Base-by-base conservation (phyloP, 64 coral and sea anemone species). In the Porites lutea region DNA sequence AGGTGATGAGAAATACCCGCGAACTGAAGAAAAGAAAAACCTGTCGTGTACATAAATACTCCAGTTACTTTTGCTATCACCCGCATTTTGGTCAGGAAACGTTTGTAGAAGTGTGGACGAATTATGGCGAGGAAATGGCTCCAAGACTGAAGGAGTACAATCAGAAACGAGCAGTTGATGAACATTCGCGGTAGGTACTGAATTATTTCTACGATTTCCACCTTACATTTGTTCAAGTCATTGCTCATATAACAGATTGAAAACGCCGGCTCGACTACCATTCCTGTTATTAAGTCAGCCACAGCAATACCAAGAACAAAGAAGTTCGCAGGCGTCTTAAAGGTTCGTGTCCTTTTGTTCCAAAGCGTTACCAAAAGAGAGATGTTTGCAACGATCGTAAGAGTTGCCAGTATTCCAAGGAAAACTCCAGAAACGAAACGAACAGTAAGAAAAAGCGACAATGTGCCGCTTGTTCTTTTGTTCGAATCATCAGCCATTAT, bases 11-110 rank as follows among this genome's bases (percentile, higher is more conserved):
- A 65, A 23, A 91, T 79, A 59, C 89, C 70, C 70, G 82, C 60
- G 73, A 82, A 82, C 13, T 78, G 89, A 71, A 91, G 89, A 8
- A 91, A 19, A 46, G 78, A 82, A 27, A 91, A 91, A 21, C 55
- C 48, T 47, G 89, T 82, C 16, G 52, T 82, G 49, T 91, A 91
- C 16, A 59, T 65, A 4, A 91, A 13, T 15, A 69, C 65, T 59
- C 79, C 52, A n/a, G 70, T 46, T 45, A 82, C 77, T 15, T 70
- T 82, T 57, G 47, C 43, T 82, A 72, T 82, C 48, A 91, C 78
- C 22, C 51, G 67, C 59, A 12, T 3, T 48, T 82, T 91, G 47
- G 64, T 91, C 19, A 82, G 8, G 11, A 27, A 44, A 3, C 66
- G 15, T 59, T 83, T 91, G 77, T 91, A 91, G 18, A 72, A 71